phyloP scores from a whole-genome alignment of 2,888 invertebrate species.

The Sclerodermus sp. region DNA sequence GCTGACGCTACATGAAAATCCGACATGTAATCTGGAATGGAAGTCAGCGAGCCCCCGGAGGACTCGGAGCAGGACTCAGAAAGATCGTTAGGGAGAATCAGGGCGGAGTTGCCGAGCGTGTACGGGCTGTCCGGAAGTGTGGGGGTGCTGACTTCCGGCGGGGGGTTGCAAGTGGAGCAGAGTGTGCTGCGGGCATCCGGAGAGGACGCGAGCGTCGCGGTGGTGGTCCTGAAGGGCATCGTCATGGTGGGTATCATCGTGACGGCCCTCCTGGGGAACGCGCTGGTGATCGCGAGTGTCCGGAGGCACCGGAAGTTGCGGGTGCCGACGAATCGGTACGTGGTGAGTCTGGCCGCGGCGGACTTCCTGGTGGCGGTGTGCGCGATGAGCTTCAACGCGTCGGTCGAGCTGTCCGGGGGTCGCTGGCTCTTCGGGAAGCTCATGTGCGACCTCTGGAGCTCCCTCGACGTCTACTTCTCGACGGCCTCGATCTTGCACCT shows the following conservation, averaged over 20 bases:
- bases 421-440: conserved; percentile 85
- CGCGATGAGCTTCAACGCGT: conserved; percentile 91
- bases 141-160: background rate
- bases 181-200: conserved; percentile 3
- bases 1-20: conserved; percentile 3
- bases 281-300: conserved; percentile 83
- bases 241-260: conserved; percentile 83
- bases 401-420: conserved; percentile 78
- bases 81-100: conserved; percentile 24
- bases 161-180: background rate
- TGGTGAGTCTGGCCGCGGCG: conserved; percentile 90
- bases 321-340: conserved; percentile 92
- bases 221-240: conserved; percentile 70
- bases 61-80: conserved; percentile 27
- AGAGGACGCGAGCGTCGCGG: conserved; percentile 44
- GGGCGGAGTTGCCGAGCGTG: background rate
- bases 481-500: conserved; percentile 90
- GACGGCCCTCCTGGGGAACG: conserved; percentile 87
- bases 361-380: conserved; percentile 90
- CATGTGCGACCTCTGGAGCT: conserved; percentile 94
- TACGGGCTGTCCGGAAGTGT: no score
- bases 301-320: conserved; percentile 78
- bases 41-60: conserved; percentile 39
- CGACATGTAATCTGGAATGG: conserved; percentile 35
- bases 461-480: conserved; percentile 90